Conservation (phyloP, 2,888 invertebrate genomes). For the Clunio marinus region DNA sequence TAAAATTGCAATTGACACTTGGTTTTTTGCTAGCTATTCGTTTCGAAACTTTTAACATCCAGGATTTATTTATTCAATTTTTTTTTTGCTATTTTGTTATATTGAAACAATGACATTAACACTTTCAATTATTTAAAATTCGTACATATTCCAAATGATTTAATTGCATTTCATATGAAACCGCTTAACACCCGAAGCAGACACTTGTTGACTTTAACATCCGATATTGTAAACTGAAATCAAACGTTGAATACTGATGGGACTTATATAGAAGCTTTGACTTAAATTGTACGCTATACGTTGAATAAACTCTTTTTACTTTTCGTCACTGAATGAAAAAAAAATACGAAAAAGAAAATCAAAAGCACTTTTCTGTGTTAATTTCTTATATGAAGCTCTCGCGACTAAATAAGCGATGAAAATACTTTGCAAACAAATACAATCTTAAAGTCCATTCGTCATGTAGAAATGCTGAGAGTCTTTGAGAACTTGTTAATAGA, state of each 20-base stretch:
- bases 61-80: too few species aligned
- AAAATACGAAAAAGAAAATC: not conserved
- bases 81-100: too few species aligned
- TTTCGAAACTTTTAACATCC: too few species aligned
- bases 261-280: conserved; percentile 34
- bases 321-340: not conserved
- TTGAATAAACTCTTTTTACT: conserved; percentile 33
- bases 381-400: not conserved
- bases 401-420: not conserved
- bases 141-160: too few species aligned
- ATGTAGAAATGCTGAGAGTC: not conserved
- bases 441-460: not conserved
- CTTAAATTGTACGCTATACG: conserved; percentile 35
- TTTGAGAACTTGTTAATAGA: not conserved
- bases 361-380: not conserved
- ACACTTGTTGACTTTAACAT: conserved; percentile 27
- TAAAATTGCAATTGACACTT: not conserved
- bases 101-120: too few species aligned
- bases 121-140: not conserved
- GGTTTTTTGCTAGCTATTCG: not conserved
- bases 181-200: not conserved
- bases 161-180: not conserved
- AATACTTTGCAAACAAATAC: conserved; percentile 26
- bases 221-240: conserved; percentile 31
- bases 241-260: conserved; percentile 20